A percentile compares a stretch with the other conserved stretches of the same genome.
Conservation (phyloP, 2,888 invertebrate genomes). For the Melanostoma scalare region DNA sequence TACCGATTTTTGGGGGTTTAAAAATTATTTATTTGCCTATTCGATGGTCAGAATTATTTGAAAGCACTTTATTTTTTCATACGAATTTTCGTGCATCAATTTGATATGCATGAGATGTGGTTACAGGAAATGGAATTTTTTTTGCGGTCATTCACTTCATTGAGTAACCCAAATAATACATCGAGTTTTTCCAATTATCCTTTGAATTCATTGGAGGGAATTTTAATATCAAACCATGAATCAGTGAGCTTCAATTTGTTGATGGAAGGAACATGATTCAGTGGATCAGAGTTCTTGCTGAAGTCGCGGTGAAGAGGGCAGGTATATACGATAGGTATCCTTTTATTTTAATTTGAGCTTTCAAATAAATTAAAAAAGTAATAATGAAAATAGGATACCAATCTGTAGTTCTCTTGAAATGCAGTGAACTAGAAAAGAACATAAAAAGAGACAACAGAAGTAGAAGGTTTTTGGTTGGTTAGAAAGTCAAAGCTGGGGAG, state of each 20-base stretch:
- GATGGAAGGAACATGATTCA: neutral
- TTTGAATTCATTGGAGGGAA: slow-evolving; percentile 8
- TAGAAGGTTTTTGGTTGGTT: no score
- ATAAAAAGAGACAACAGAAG: no score
- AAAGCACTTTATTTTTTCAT: slow-evolving; percentile 11
- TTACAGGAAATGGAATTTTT: slow-evolving; percentile 17
- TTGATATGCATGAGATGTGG: slow-evolving; percentile 30
- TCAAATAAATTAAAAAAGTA: no score
- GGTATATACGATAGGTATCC: no score
- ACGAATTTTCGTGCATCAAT: neutral
- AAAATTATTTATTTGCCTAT: slow-evolving; percentile 45
- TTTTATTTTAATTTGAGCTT: no score
- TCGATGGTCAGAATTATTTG: slow-evolving; percentile 37
- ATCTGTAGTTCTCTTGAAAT: no score
- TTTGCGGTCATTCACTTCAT: slow-evolving; percentile 30
- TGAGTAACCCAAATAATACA: slow-evolving; percentile 16
- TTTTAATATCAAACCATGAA: neutral
- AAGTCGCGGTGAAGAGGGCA: no score
- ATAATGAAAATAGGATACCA: no score
- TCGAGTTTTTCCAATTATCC: slow-evolving; percentile 19
- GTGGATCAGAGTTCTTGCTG: neutral
- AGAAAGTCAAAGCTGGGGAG: no score
- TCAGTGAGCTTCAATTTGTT: slow-evolving; percentile 1
- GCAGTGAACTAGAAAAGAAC: no score
- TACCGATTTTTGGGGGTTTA: slow-evolving; percentile 28